Evolutionary conservation across 37 sponge, comb jelly and placozoan genomes (phyloP).

Genomic region (Mnemiopsis leidyi): DNA sequence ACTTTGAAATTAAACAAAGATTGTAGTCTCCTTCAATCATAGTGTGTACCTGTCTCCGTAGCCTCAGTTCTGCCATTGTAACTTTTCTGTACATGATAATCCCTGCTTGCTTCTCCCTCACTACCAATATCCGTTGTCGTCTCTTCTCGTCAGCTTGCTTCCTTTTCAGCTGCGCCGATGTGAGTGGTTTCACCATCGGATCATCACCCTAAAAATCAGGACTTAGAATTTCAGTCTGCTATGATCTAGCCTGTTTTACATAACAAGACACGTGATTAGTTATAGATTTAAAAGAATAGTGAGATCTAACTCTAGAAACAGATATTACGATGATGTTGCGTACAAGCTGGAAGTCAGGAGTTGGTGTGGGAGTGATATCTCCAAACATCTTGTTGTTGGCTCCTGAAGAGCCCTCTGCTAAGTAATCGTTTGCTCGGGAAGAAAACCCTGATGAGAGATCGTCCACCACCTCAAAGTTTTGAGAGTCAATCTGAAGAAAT

Average conservation of each 20-base stretch:
- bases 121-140: slow-evolving; percentile 19
- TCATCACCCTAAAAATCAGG: too few relatives aligned
- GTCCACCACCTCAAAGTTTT: slow-evolving; percentile 33
- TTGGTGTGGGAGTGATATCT: neutral
- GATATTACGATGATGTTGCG: too few relatives aligned
- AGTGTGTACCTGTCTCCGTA: slow-evolving; percentile 41
- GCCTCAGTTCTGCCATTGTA: slow-evolving; percentile 51
- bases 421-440: neutral
- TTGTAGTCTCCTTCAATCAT: too few relatives aligned
- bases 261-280: too few relatives aligned
- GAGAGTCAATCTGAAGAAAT: neutral
- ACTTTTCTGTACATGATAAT: slow-evolving; percentile 46
- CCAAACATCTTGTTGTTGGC: slow-evolving; percentile 30
- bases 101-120: slow-evolving; percentile 35
- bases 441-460: slow-evolving; percentile 32
- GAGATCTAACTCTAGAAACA: too few relatives aligned
- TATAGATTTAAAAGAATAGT: too few relatives aligned
- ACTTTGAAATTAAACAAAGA: too few relatives aligned
- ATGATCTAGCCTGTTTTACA: too few relatives aligned
- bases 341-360: neutral
- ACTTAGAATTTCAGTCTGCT: too few relatives aligned
- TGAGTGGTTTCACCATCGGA: neutral
- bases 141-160: neutral
- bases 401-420: neutral
- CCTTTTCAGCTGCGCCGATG: neutral